A percentile compares a stretch with the other conserved stretches of the same genome.
Evolutionary conservation across 2,888 invertebrate species (phyloP).

Genomic region (Orthosia incerta): DNA sequence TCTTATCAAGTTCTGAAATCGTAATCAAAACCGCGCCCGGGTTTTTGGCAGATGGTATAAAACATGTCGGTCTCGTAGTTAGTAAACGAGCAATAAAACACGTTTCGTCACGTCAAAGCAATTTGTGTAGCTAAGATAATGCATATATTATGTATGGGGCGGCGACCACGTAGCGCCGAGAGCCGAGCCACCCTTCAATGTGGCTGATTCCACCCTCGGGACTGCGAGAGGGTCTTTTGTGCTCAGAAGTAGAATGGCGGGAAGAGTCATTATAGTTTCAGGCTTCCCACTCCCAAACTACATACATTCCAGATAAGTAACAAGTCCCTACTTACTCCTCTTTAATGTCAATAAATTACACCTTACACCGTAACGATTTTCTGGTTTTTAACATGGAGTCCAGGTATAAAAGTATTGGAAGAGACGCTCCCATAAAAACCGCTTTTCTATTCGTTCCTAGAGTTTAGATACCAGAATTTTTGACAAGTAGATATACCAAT

Average conservation of each 20-base stretch:
- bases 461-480: conserved; percentile 24
- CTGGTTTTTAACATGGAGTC: conserved; percentile 10
- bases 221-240: conserved; percentile 68
- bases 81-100: conserved; percentile 68
- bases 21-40: conserved; percentile 16
- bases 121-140: conserved; percentile 75
- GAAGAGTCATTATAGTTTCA: conserved; percentile 66
- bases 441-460: conserved; percentile 24
- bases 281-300: conserved; percentile 34
- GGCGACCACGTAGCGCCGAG: conserved; percentile 74
- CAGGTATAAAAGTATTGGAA: conserved; percentile 20
- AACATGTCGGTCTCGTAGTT: conserved; percentile 47
- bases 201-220: conserved; percentile 79
- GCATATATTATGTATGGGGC: conserved; percentile 77
- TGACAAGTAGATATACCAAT: conserved; percentile 29
- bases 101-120: conserved; percentile 71
- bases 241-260: conserved; percentile 66
- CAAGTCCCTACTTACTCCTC: conserved; percentile 4
- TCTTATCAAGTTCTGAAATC: conserved; percentile 5
- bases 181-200: conserved; percentile 76
- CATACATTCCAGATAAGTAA: conserved; percentile 20
- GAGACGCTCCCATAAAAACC: conserved; percentile 15
- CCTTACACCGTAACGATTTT: conserved; percentile 3
- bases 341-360: conserved; percentile 31
- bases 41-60: conserved; percentile 47